Conservation (phyloP, 2,113 vertebrate genomes). For the Podiceps cristatus region DNA sequence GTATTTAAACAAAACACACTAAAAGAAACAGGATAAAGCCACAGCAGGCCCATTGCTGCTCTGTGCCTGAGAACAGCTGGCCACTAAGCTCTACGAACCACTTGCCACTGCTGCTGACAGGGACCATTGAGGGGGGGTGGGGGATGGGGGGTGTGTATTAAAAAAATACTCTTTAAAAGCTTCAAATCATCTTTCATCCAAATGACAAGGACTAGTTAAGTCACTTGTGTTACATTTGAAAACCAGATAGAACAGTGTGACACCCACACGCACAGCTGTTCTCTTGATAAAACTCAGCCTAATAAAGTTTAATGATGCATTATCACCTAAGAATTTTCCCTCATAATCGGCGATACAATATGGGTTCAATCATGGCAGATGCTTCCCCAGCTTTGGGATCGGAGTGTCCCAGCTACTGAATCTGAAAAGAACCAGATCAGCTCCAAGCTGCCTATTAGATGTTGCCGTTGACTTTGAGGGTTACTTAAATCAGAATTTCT, state of each 20-base stretch:
- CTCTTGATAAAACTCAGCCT: background rate
- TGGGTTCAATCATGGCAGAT: background rate
- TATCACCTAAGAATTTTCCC: background rate
- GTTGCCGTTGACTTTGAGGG: background rate
- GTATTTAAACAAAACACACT: background rate
- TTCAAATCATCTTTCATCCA: background rate
- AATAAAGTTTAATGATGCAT: background rate
- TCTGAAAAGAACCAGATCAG: background rate
- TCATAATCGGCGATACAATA: background rate
- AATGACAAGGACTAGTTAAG: background rate
- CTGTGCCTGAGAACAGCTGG: background rate
- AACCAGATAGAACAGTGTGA: background rate
- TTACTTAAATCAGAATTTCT: background rate
- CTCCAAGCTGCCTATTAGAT: background rate
- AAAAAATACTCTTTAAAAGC: background rate
- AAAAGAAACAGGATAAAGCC: background rate
- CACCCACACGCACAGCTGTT: slow-evolving; percentile 22
- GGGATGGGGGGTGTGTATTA: no score
- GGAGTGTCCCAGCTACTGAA: rapidly evolving
- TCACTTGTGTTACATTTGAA: background rate
- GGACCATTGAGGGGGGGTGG: background rate
- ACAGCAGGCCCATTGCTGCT: background rate
- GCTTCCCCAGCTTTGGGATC: background rate
- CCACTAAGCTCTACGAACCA: background rate
- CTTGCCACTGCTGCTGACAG: background rate